Base-by-base conservation (phyloP, 2,888 invertebrate species). In the Endotricha flammealis region DNA sequence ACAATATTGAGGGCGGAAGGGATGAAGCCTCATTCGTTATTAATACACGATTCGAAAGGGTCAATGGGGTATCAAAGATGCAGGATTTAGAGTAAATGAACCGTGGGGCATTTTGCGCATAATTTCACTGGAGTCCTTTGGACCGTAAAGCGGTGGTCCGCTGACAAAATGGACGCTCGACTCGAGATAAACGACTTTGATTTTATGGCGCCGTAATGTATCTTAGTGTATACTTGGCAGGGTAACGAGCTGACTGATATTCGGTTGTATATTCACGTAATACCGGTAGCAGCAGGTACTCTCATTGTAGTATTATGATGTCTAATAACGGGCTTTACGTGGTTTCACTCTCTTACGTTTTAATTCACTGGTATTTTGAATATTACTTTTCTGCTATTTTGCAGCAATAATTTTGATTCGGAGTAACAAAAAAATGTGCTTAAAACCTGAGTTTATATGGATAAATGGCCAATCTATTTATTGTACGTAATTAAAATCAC, bases 21-120 rank as follows among this genome's bases (percentile, higher is more conserved):
- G 49, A 40, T 37, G 31, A 40, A 44, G 44, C 53, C 55, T 63
- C 63, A 70, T 71, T 64, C 55, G 64, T 68, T 73, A 73, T 71
- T 77, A 69, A 75, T 73, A 69, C 56, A 40, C 57, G 61, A 61
- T 61, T 56, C 52, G 56, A 57, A 66, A 67, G 73, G 70, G 73
- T 75, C 73, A 73, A 72, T 67, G 65, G 65, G 64, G 66, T 68
- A 69, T 64, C 64, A 64, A 65, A 66, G 74, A 71, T 67, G 74
- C 68, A 65, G 54, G 71, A 68, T 71, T 76, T 72, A 75, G 57
- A 64, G 64, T 65, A 76, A 83, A 82, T 76, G 82, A 79, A 70
- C 71, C 81, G 74, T 73, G 64, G 71, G 72, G 64, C 59, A 75
- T 82, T 76, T 80, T 53, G 64, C 81, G 80, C 74, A 69, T 80